These are phyloP conservation scores for Lucinisca nassula DNA, from an alignment of 2,888 invertebrate genomes.

Conservation along the genomic window DNA sequence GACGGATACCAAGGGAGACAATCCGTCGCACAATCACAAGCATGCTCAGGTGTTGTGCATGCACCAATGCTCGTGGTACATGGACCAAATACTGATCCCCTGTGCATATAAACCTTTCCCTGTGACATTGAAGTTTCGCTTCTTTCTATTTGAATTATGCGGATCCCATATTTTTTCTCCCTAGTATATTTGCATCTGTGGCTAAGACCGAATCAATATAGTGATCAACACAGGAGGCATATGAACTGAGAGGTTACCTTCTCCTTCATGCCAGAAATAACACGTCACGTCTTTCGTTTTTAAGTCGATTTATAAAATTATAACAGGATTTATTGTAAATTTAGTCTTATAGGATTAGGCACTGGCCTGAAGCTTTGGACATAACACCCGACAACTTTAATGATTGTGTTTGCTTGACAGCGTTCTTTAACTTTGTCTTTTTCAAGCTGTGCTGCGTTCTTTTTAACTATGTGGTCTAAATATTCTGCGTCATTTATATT, in stretches of 20 bases:
- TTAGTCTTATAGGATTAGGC: constrained; percentile 67
- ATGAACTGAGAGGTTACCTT: constrained; percentile 54
- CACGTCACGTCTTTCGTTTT: constrained; percentile 31
- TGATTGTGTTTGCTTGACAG: background rate
- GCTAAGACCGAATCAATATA: constrained; percentile 18
- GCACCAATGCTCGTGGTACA: too few relatives aligned
- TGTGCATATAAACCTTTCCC: too few relatives aligned
- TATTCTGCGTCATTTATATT: constrained; percentile 58
- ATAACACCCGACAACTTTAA: constrained; percentile 56
- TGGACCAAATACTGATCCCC: too few relatives aligned
- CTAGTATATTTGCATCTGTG: background rate
- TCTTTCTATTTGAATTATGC: too few relatives aligned
- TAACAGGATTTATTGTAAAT: constrained; percentile 58
- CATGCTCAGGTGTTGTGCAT: too few relatives aligned
- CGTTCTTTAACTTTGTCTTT: constrained; percentile 59
- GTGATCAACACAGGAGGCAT: constrained; percentile 45
- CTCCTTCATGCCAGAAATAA: constrained; percentile 69
- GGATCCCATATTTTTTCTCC: too few relatives aligned
- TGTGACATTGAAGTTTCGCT: too few relatives aligned
- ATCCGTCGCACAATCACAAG: too few relatives aligned
- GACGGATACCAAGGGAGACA: too few relatives aligned
- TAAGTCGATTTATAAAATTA: constrained; percentile 59
- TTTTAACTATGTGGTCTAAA: constrained; percentile 42
- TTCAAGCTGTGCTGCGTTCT: constrained; percentile 44
- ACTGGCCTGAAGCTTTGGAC: constrained; percentile 60